Evolutionary conservation across 2,888 invertebrate genomes (phyloP).

Genomic region (Syritta pipiens): DNA sequence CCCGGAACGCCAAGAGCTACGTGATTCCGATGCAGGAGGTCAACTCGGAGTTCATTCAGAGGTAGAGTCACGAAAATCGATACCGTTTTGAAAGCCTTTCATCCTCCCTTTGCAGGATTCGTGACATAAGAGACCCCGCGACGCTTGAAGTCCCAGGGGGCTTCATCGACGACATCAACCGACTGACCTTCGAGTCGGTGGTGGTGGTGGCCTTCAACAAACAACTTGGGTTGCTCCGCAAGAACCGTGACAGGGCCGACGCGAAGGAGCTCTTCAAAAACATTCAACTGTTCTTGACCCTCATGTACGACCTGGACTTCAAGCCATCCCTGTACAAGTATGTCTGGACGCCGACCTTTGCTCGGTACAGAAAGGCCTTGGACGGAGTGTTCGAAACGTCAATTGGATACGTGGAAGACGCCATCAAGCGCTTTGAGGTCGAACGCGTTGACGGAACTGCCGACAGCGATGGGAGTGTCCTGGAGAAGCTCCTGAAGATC

Average conservation of each 20-base stretch:
- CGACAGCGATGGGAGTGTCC: conserved; percentile 81
- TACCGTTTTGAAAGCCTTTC: neutral
- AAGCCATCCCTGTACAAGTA: conserved; percentile 75
- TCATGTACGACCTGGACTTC: conserved; percentile 71
- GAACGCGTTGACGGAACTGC: conserved; percentile 70
- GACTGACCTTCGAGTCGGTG: conserved; percentile 82
- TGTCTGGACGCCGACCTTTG: conserved; percentile 73
- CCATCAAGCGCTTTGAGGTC: conserved; percentile 74
- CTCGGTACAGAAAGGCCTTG: conserved; percentile 70
- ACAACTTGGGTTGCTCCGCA: conserved; percentile 73
- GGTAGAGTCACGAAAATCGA: conserved; percentile 67
- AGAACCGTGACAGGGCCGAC: conserved; percentile 70
- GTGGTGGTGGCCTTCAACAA: conserved; percentile 78
- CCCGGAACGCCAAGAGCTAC: conserved; percentile 81
- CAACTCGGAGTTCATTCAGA: conserved; percentile 77
- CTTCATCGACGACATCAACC: conserved; percentile 80
- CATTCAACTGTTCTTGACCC: conserved; percentile 58
- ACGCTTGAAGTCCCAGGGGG: conserved; percentile 78
- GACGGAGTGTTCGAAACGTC: conserved; percentile 71
- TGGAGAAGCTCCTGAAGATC: conserved; percentile 83
- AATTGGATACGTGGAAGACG: conserved; percentile 74
- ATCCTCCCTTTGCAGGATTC: conserved; percentile 75
- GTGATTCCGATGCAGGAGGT: conserved; percentile 80
- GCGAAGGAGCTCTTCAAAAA: conserved; percentile 69
- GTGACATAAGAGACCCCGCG: conserved; percentile 73